A percentile compares a stretch with the other conserved stretches of the same genome.
Conservation (phyloP, 2,888 invertebrate species). For the Elysia crispata region DNA sequence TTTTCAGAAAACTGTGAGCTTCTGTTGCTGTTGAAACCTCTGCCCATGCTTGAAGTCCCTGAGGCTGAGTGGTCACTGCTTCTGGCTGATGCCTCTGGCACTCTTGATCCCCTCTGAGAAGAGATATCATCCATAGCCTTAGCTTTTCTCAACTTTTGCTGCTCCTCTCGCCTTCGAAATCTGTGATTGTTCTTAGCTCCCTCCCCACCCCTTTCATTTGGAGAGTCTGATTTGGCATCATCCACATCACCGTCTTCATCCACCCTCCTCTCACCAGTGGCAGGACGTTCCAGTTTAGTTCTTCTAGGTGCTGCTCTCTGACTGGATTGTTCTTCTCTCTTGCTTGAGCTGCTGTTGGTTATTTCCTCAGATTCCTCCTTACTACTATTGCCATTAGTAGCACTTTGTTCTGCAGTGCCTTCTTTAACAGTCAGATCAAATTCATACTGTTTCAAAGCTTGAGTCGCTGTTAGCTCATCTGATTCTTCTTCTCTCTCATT, state of each 20-base stretch:
- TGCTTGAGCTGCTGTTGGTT: too few relatives aligned
- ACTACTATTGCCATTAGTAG: not conserved
- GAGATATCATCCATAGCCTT: not conserved
- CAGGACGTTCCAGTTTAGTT: not conserved
- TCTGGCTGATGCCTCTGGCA: too few relatives aligned
- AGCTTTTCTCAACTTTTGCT: not conserved
- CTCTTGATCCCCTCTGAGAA: not conserved
- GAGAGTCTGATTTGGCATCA: not conserved
- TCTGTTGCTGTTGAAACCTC: too few relatives aligned
- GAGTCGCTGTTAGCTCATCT: conserved; percentile 59
- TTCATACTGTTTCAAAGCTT: conserved; percentile 63
- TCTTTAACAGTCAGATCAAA: conserved; percentile 58
- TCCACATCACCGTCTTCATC: not conserved
- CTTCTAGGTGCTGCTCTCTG: not conserved
- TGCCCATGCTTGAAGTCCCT: too few relatives aligned
- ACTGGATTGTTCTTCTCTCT: not conserved
- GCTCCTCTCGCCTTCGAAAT: not conserved
- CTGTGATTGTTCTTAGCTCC: too few relatives aligned
- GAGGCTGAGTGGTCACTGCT: too few relatives aligned
- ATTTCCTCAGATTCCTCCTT: not conserved
- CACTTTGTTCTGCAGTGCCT: conserved; percentile 13
- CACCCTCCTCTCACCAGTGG: conserved; percentile 36
- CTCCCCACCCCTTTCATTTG: not conserved
- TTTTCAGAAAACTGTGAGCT: not conserved
- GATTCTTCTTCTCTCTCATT: conserved; percentile 44